Evolutionary conservation across 2,113 vertebrate genomes (phyloP), one percentile per base, ranked within the genome.

Genomic region (Macrotus californicus): DNA sequence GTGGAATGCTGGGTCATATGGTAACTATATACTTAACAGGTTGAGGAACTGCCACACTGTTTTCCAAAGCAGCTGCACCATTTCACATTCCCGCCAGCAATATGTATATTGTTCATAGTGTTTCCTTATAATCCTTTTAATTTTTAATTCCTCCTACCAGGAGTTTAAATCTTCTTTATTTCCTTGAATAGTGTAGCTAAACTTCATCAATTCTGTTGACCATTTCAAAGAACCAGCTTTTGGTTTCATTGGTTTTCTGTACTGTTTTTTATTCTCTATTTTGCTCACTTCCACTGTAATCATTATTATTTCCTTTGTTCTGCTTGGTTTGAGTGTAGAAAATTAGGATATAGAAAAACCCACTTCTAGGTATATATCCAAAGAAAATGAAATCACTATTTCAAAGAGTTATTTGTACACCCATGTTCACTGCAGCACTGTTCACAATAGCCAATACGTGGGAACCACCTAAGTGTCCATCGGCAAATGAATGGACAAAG

Each of bases 261-360:
- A 69, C 7, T 81, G 39, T 34, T 89, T 92, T 67, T 36, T 83
- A 83, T 29, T 80, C 43, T 96, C 22, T 79, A 64, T 81, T 94
- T 85, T 54, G 39, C 64, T 72, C 66, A 87, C 69, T 82, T 90
- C 12, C 50, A 75, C 11, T 79, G 52, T 48, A 77, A 93, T 80
- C 50, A 90, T 69, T 50, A 87, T 70, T 73, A 36, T 84, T 75
- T 93, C 64, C 29, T 94, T 93, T 56, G 89, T 83, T 80, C 39
- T 89, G 31, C 34, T 87, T 93, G 72, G 29, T 96, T 67, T 81
- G n/a, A n/a, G n/a, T 82, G 91, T 83, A 91, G 41, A 93, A 79
- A 96, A 36, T 87, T 87, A 83, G 73, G 36, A 11, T 91, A 73
- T 8, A 82, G 54, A 88, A 67, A 75, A 82, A 54, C 46, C n/a